A percentile compares a stretch with the other conserved stretches of the same genome.
These are phyloP conservation scores for Psylliodes chrysocephalus DNA, from an alignment of 2,888 invertebrate genomes.

Conservation along the genomic window DNA sequence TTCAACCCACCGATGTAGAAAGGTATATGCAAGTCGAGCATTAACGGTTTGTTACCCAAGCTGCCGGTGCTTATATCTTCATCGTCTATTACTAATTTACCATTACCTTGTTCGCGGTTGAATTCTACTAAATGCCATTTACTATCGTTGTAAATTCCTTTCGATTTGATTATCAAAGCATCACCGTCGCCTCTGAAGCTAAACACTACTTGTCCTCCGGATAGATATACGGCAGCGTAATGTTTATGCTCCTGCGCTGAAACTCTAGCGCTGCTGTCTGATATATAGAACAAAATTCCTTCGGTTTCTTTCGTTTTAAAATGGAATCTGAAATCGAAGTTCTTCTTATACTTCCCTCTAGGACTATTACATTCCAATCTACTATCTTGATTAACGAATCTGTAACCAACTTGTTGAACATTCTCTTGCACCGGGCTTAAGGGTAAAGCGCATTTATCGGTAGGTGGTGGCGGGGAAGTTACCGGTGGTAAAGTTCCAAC, in stretches of 20 bases:
- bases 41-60: slow-evolving; percentile 60
- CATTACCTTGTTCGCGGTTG: slow-evolving; percentile 71
- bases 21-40: slow-evolving; percentile 71
- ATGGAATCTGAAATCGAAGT: slow-evolving; percentile 80
- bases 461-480: slow-evolving; percentile 58
- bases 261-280: slow-evolving; percentile 64
- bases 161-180: slow-evolving; percentile 65
- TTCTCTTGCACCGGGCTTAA: slow-evolving; percentile 63
- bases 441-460: slow-evolving; percentile 66
- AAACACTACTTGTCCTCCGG: slow-evolving; percentile 78
- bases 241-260: slow-evolving; percentile 58
- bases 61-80: slow-evolving; percentile 58
- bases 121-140: slow-evolving; percentile 83
- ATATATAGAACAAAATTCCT: slow-evolving; percentile 86
- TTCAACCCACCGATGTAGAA: slow-evolving; percentile 86
- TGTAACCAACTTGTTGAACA: slow-evolving; percentile 61
- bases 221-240: slow-evolving; percentile 80
- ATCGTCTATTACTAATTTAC: slow-evolving; percentile 75
- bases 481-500: slow-evolving; percentile 54
- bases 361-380: slow-evolving; percentile 76
- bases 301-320: slow-evolving; percentile 81
- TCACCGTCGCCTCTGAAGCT: slow-evolving; percentile 78
- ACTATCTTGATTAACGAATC: slow-evolving; percentile 75
- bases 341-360: slow-evolving; percentile 70
- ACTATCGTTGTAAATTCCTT: slow-evolving; percentile 74